A percentile compares a stretch with the other conserved stretches of the same genome.
Evolutionary conservation across 2,888 invertebrate species (phyloP).

Genomic region (Charanyca ferruginea): DNA sequence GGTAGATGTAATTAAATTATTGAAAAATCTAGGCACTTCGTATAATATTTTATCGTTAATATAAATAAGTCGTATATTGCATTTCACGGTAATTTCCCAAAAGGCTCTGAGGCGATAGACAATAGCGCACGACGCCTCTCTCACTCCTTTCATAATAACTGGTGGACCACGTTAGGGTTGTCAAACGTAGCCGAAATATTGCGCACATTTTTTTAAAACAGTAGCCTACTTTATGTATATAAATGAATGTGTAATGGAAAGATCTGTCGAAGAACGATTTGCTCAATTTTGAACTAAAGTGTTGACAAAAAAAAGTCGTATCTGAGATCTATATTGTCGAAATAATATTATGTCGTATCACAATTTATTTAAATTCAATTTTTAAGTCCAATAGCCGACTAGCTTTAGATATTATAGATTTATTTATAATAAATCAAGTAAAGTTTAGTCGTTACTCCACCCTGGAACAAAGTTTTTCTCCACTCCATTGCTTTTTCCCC

Average conservation of each 20-base stretch:
- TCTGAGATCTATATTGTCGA: no score
- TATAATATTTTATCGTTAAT: constrained; percentile 11
- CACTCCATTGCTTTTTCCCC: background rate
- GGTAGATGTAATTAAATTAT: constrained; percentile 4
- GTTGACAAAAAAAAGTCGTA: no score
- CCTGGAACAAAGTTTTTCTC: background rate
- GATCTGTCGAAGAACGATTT: no score
- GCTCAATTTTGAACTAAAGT: no score
- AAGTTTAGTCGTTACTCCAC: background rate
- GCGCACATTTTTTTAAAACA: no score
- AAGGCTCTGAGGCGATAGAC: constrained; percentile 46
- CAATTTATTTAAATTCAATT: no score
- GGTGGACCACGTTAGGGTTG: constrained; percentile 21
- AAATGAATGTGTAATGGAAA: no score
- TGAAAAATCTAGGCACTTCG: background rate
- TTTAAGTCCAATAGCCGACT: background rate
- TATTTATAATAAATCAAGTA: background rate
- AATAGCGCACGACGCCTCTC: constrained; percentile 16
- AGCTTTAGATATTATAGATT: background rate
- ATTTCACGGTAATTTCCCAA: constrained; percentile 57
- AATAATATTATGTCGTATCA: no score
- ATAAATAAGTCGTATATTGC: constrained; percentile 40
- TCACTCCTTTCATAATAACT: constrained; percentile 1
- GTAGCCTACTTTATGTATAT: no score
- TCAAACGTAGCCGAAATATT: background rate